Base-by-base conservation (phyloP, 2,888 invertebrate species). In the Lissocephala sabroskyi region DNA sequence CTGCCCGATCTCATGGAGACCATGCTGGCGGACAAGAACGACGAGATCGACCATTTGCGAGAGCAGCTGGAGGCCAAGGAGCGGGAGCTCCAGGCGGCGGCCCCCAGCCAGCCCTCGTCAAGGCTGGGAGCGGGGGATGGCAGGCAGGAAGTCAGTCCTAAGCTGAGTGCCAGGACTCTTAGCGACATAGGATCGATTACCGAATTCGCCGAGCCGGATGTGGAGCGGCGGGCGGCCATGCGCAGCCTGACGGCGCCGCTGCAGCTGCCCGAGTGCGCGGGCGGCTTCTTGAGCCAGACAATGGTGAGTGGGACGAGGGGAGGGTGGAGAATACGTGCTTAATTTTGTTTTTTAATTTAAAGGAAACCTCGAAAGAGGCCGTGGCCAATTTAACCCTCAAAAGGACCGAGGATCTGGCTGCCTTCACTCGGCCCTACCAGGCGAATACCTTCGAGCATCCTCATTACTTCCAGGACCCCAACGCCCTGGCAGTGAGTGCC, bases 181-280 rank as follows among this genome's bases (percentile, higher is more conserved):
- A 91, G 91, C 75, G 91, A 92, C 62, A 89, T 92, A 49, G 86
- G 91, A 0, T 92, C 92, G 1, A 89, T 92, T 78, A 89, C 91
- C 0, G 92, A 92, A 60, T 89, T 88, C 52, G 91, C 91, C 54
- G 91, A 91, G 62, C 87, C 89, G 41, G 90, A 90, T 70, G 86
- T 88, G 47, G 87, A 87, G 80, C 84, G 88, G 4, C 86, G 87
- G 0, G 88, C 87, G 5, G 67, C 65, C 1, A 57, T 59, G 43
- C 73, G 64, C 6, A 68, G 76, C 17, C 49, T 62, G 0, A 78
- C 71, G 9, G 79, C 81, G 2, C 80, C 83, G 0, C 56, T 84
- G 0, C 51, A 71, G 26, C 26, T 81, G 42, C 70, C 73, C 0
- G 74, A 77, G 3, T 67, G 62, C 30, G 67, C 68, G 48, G 68